Evolutionary conservation across 2,797 vertebrate species (phyloP), one percentile per base, ranked within the genome.

Genomic region (Chelonia mydas): DNA sequence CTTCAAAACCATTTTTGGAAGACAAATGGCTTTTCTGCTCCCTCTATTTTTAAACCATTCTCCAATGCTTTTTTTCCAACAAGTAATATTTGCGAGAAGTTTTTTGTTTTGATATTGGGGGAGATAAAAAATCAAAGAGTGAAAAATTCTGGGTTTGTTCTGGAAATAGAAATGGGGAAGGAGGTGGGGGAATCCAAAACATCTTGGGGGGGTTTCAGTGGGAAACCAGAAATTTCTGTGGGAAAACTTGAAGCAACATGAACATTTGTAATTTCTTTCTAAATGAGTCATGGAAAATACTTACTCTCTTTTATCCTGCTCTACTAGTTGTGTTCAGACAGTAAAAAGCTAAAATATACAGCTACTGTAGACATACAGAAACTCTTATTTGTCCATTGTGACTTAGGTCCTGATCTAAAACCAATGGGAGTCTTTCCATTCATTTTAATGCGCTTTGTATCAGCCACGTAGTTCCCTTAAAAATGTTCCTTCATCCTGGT

Each of bases 191-290:
- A 88, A 12, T 15, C 12, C 59, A 31, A 28, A 28, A 28, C 10
- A 12, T 33, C 13, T 13, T 11, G 6, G 28, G 57, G 27, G 84
- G 8, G 53, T 90, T 88, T 50, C 68, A 93, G 37, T 25, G 49
- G 93, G 68, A 77, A 92, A 81, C n/a, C 59, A 94, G 85, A 91
- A 93, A 50, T 8, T 21, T 61, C 59, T 61, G 59, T 61, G 13
- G 78, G 50, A 83, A 94, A 96, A 94, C 53, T 77, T 2, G 50
- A 83, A 96, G 90, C 37, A 92, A 59, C 5, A 28, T 7, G 25
- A 94, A 92, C 94, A 92, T 68, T 89, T 37, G 92, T 89, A 81
- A 33, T 13, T 97, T 97, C 95, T 95, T 96, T 96, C 94, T 91
- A 85, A 93, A 90, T 31, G 87, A 49, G 51, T 95, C 57, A 86